phyloP scores from a whole-genome alignment of 2,888 invertebrate species.

The Limulus polyphemus region DNA sequence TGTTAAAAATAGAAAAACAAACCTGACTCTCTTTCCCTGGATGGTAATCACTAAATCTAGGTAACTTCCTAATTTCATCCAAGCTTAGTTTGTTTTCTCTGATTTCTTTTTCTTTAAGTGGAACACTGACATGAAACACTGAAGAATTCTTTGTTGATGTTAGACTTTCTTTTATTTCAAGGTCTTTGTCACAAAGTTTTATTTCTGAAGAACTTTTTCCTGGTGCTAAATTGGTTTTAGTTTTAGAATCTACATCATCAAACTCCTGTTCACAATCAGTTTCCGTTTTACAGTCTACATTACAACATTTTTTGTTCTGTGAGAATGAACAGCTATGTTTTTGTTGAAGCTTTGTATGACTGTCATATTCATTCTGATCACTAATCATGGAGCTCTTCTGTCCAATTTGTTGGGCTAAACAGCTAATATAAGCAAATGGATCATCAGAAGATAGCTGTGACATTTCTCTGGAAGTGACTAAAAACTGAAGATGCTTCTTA shows the following conservation, averaged over 20 bases:
- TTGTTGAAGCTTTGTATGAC: not conserved
- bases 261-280: too few relatives aligned
- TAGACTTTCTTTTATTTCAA: too few relatives aligned
- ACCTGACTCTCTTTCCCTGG: slow-evolving; percentile 12
- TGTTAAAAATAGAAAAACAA: not conserved
- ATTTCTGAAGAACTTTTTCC: too few relatives aligned
- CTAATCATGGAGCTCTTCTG: slow-evolving; percentile 4
- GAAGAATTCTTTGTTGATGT: slow-evolving; percentile 4
- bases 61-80: slow-evolving; percentile 12
- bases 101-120: slow-evolving; percentile 11
- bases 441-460: not conserved
- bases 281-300: too few relatives aligned
- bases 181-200: too few relatives aligned
- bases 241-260: too few relatives aligned
- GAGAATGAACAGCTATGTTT: not conserved
- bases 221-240: too few relatives aligned
- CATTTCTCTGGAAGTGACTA: slow-evolving; percentile 2
- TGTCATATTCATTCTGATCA: not conserved
- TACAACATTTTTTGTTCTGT: too few relatives aligned
- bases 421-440: slow-evolving; percentile 10
- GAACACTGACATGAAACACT: slow-evolving; percentile 14
- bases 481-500: slow-evolving; percentile 10
- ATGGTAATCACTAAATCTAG: slow-evolving; percentile 12
- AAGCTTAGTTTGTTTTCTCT: slow-evolving; percentile 5
- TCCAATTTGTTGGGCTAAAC: slow-evolving; percentile 9